Evolutionary conservation across 2,797 vertebrate species (phyloP).

Genomic region (Oreortyx pictus): DNA sequence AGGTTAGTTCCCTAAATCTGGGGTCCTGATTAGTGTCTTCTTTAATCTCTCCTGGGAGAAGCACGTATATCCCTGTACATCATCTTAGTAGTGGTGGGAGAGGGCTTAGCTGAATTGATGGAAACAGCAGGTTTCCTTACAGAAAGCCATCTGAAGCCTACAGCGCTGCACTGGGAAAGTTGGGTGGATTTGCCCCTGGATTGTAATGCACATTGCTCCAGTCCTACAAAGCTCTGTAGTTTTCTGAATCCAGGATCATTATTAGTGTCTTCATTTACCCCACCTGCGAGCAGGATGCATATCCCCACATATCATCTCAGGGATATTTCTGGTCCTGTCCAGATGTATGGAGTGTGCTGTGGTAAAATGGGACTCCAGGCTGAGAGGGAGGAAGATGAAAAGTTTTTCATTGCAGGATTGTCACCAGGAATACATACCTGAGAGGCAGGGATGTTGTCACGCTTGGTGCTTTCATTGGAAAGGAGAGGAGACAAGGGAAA

Average conservation of each 20-base stretch:
- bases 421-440: rapidly evolving
- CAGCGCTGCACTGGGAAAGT: rapidly evolving
- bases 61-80: background rate
- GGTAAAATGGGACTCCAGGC: rapidly evolving
- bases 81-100: background rate
- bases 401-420: rapidly evolving
- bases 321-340: background rate
- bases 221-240: background rate
- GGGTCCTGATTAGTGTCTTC: background rate
- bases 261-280: background rate
- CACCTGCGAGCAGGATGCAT: background rate
- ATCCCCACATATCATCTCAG: background rate
- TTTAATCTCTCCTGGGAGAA: background rate
- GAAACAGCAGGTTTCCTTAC: background rate
- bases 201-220: background rate
- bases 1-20: background rate
- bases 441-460: background rate
- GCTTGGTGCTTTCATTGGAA: background rate
- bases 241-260: background rate
- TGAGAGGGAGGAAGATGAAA: background rate
- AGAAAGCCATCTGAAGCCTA: background rate
- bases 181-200: background rate
- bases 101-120: background rate
- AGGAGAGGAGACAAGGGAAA: background rate
- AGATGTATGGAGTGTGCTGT: background rate